These are phyloP conservation scores for Malurus cyaneus DNA, from an alignment of 2,113 vertebrate genomes.

Conservation along the genomic window DNA sequence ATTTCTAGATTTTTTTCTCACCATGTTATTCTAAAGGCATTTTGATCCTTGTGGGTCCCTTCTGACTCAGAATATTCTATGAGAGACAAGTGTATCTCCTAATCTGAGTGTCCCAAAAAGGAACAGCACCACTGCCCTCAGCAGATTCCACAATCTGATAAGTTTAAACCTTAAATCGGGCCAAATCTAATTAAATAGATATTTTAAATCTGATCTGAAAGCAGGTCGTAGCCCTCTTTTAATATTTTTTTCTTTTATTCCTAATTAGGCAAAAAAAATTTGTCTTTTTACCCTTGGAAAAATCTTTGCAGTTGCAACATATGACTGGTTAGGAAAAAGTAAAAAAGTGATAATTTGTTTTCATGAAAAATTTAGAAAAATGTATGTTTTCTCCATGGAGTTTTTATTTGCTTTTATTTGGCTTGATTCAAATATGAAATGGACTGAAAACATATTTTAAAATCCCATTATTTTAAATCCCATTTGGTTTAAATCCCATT, in stretches of 20 bases:
- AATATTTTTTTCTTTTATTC: not conserved
- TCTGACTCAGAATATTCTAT: not conserved
- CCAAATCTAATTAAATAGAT: conserved; percentile 29
- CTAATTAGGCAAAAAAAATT: not conserved
- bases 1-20: not conserved
- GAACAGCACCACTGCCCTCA: not conserved
- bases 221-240: not conserved
- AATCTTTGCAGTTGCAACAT: not conserved
- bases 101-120: not conserved
- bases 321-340: not conserved
- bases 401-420: not conserved
- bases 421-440: not conserved
- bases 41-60: not conserved
- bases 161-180: not conserved
- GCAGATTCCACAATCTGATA: not conserved
- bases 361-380: not conserved
- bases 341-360: not conserved
- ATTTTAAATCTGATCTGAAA: conserved; percentile 35
- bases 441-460: not conserved
- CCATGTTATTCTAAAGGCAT: not conserved
- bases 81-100: not conserved
- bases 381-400: not conserved
- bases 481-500: not conserved
- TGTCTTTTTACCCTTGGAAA: not conserved
- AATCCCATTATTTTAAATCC: not conserved